Evolutionary conservation across 2,888 invertebrate species (phyloP).

Genomic region (Anthoptus insignis): DNA sequence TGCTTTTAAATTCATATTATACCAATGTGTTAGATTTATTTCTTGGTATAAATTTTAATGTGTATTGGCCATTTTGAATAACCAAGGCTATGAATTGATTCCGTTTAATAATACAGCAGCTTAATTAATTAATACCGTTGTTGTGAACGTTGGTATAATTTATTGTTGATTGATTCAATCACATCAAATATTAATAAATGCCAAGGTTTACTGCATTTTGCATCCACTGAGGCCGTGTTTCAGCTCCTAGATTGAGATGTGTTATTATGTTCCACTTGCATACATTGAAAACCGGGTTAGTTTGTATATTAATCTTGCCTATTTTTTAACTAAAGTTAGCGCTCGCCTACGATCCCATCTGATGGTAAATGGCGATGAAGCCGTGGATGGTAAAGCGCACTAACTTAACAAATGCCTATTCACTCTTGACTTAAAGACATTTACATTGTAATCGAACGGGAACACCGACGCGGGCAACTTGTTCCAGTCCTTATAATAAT

Average conservation of each 20-base stretch:
- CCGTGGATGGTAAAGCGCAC: no score
- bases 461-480: no score
- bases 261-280: slow-evolving; percentile 1
- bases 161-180: slow-evolving; percentile 9
- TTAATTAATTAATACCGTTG: background rate
- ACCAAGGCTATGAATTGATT: background rate
- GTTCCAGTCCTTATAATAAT: no score
- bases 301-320: background rate
- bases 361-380: no score
- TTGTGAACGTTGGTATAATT: background rate
- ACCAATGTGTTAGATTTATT: background rate
- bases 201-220: slow-evolving; percentile 4
- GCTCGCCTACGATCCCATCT: no score
- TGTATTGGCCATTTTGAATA: background rate
- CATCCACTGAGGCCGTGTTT: background rate
- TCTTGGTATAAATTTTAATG: background rate
- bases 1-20: background rate
- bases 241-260: background rate
- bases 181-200: slow-evolving; percentile 7
- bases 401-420: no score
- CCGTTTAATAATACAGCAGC: background rate
- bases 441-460: no score
- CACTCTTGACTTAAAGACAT: no score
- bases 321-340: no score
- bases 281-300: slow-evolving; percentile 2